Evolutionary conservation across 2,113 vertebrate species (phyloP).

Genomic region (Irena cyanogastra): DNA sequence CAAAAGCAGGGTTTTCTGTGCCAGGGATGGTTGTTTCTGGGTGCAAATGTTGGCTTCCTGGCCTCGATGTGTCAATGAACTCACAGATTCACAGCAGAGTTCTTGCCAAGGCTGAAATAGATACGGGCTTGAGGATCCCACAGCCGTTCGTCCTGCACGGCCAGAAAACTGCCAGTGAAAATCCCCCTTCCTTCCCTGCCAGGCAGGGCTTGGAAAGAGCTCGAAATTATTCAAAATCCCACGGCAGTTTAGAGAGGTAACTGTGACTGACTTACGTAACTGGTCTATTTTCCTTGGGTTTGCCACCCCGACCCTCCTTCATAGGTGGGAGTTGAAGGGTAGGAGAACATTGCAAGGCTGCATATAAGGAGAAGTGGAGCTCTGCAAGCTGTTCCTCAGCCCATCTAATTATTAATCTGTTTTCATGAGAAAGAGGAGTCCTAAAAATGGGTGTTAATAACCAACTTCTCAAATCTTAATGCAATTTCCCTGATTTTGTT

Average conservation of each 20-base stretch:
- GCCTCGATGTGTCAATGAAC: not conserved
- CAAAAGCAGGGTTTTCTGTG: conserved; percentile 45
- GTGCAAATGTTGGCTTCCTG: not conserved
- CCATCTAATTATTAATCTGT: not conserved
- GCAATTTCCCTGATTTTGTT: not conserved
- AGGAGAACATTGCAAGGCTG: not conserved
- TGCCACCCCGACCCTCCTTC: not conserved
- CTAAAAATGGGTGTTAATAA: not conserved
- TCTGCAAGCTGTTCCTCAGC: not conserved
- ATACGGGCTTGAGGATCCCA: not conserved
- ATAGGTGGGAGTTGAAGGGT: not conserved
- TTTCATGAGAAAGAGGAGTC: not conserved
- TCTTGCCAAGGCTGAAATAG: conserved; percentile 19
- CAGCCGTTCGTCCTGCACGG: rapidly evolving
- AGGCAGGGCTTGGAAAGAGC: not conserved
- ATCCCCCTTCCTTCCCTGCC: not conserved
- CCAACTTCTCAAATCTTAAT: not conserved
- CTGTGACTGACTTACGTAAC: not conserved
- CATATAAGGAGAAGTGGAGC: not conserved
- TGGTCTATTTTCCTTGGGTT: not conserved
- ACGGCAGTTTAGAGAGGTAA: not conserved
- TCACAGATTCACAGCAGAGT: not conserved
- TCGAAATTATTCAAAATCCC: not conserved
- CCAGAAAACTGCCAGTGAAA: not conserved
- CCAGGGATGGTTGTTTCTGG: not conserved